Conservation (phyloP, 2,888 invertebrate species). For the Sinodicranocentrus sp. region DNA sequence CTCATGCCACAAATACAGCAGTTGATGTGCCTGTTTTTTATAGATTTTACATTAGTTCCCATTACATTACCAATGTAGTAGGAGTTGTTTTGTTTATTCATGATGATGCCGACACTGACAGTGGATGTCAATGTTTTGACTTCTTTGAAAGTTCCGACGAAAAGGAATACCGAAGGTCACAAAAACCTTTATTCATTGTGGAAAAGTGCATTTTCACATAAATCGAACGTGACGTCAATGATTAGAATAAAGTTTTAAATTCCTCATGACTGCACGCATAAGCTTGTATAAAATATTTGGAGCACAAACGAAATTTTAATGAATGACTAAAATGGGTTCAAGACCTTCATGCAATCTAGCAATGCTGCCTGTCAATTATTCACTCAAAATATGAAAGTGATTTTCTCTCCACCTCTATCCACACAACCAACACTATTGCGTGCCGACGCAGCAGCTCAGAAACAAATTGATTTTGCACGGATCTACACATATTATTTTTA, state of each 20-base stretch:
- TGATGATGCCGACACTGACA: conserved; percentile 19
- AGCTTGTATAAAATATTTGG: not conserved
- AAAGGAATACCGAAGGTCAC: not conserved
- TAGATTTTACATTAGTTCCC: not conserved
- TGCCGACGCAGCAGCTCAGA: no score
- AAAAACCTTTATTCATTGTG: not conserved
- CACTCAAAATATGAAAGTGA: no score
- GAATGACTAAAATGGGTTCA: conserved; percentile 8
- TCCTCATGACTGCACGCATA: not conserved
- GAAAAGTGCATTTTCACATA: not conserved
- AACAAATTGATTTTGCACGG: conserved; percentile 20
- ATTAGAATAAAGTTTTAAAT: not conserved
- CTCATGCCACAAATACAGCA: not conserved
- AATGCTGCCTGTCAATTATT: no score
- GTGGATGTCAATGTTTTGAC: conserved; percentile 29
- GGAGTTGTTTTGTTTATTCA: not conserved
- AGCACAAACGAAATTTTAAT: not conserved
- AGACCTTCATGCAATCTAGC: conserved; percentile 22
- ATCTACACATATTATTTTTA: conserved; percentile 5
- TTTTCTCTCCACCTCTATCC: no score
- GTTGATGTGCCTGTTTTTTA: not conserved
- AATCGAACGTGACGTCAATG: not conserved
- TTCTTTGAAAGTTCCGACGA: not conserved
- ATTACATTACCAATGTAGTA: not conserved
- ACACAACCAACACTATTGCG: no score